phyloP scores from a whole-genome alignment of 2,797 vertebrate genomes.

The Natrix natrix region DNA sequence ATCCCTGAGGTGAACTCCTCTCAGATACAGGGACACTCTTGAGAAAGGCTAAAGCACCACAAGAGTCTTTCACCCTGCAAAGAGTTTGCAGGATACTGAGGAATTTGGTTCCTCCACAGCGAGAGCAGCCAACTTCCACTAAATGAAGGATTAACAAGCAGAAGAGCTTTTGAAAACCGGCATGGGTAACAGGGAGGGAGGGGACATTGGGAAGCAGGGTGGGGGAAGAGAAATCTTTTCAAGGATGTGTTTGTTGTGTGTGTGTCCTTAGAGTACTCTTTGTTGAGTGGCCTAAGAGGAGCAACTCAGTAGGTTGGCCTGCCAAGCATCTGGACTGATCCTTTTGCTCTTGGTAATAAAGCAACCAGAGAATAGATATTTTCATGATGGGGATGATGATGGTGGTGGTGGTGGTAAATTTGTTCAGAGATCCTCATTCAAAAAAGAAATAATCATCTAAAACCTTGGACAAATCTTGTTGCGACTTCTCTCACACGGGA shows the following conservation, averaged over 20 bases:
- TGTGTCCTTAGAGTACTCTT: constrained; percentile 25
- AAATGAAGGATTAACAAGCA: neutral
- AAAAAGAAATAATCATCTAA: rapidly evolving
- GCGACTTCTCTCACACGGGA: neutral
- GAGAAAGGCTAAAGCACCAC: neutral
- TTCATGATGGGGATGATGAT: neutral
- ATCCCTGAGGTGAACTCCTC: constrained; percentile 28
- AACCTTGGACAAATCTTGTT: neutral
- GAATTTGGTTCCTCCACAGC: constrained; percentile 9
- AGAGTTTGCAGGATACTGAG: constrained; percentile 27
- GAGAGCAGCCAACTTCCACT: neutral
- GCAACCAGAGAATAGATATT: neutral
- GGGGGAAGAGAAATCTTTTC: constrained; percentile 41
- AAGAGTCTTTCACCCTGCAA: constrained; percentile 49
- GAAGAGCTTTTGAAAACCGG: constrained; percentile 33
- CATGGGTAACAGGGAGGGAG: constrained; percentile 33
- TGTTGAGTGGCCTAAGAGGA: constrained; percentile 4
- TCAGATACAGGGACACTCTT: constrained; percentile 31
- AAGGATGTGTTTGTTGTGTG: constrained; percentile 20
- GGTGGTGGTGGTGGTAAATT: neutral
- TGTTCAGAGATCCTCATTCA: rapidly evolving
- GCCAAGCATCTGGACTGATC: rapidly evolving
- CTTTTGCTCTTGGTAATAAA: neutral
- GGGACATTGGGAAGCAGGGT: constrained; percentile 28
- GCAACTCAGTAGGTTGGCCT: neutral